Evolutionary conservation across 2,797 vertebrate species (phyloP).

Genomic region (Hemitrygon akajei): DNA sequence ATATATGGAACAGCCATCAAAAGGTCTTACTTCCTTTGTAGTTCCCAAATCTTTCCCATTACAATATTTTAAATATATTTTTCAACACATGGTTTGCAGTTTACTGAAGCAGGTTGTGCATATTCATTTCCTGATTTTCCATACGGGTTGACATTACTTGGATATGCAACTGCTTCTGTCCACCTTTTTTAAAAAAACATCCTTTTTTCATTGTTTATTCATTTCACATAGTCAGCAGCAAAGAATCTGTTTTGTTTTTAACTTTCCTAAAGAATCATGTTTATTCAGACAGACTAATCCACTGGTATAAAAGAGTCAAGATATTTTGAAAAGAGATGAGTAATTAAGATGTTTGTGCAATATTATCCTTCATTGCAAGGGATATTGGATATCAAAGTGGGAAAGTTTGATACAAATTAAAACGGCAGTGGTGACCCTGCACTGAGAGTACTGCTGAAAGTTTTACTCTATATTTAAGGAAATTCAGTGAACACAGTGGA

Average conservation of each 20-base stretch:
- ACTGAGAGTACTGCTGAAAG: too few species aligned
- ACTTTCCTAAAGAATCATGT: too few species aligned
- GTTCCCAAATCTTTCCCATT: neutral
- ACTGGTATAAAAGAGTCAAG: too few species aligned
- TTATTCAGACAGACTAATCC: too few species aligned
- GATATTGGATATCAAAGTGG: too few species aligned
- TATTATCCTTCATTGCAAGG: too few species aligned
- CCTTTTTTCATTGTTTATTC: neutral
- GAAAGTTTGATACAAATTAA: too few species aligned
- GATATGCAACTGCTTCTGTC: neutral
- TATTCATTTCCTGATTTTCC: neutral
- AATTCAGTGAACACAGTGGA: too few species aligned
- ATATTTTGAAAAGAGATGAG: too few species aligned
- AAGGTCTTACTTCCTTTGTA: neutral
- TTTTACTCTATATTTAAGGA: too few species aligned
- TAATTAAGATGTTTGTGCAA: too few species aligned
- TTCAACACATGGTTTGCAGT: neutral
- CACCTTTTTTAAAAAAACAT: neutral
- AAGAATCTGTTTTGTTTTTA: neutral
- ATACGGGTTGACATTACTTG: neutral
- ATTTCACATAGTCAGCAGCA: neutral
- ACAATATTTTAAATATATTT: neutral
- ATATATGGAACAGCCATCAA: neutral
- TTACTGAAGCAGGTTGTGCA: neutral
- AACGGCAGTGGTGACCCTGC: too few species aligned